A percentile compares a stretch with the other conserved stretches of the same genome.
These are phyloP conservation scores for Dicentrarchus labrax DNA, from an alignment of 2,113 vertebrate genomes.

Conservation along the genomic window DNA sequence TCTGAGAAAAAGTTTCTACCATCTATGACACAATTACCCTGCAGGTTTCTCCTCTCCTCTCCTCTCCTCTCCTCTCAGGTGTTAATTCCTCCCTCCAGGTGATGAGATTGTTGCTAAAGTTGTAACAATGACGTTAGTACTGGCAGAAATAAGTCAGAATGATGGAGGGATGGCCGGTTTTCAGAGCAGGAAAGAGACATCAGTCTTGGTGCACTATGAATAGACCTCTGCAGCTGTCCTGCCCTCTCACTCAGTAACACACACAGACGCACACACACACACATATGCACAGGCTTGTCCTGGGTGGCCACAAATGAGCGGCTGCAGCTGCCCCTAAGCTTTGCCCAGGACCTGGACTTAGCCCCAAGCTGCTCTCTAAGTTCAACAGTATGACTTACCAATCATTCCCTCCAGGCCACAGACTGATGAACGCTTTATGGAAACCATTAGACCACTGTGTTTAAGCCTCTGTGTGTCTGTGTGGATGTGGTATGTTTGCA, in stretches of 20 bases:
- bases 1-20: neutral
- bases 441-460: conserved; percentile 72
- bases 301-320: conserved; percentile 73
- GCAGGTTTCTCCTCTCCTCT: neutral
- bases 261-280: conserved; percentile 33
- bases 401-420: conserved; percentile 58
- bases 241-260: conserved; percentile 61
- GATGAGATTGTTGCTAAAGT: conserved; percentile 29
- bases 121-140: conserved; percentile 22
- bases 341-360: conserved; percentile 58
- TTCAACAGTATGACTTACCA: conserved; percentile 68
- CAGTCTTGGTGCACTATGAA: conserved; percentile 71
- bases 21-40: neutral
- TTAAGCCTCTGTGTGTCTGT: conserved; percentile 46
- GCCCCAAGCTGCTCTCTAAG: conserved; percentile 51
- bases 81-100: conserved; percentile 1
- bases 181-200: conserved; percentile 67
- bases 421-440: conserved; percentile 64
- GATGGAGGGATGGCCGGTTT: conserved; percentile 61
- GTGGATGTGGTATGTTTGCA: conserved; percentile 59
- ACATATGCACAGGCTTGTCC: conserved; percentile 37
- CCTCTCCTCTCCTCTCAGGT: conserved; percentile 23
- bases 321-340: conserved; percentile 71
- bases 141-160: conserved; percentile 67
- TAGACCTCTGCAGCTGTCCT: conserved; percentile 75